A percentile compares a stretch with the other conserved stretches of the same genome.
Conservation (phyloP, 2,888 invertebrate genomes). For the Xiphydria camelus region DNA sequence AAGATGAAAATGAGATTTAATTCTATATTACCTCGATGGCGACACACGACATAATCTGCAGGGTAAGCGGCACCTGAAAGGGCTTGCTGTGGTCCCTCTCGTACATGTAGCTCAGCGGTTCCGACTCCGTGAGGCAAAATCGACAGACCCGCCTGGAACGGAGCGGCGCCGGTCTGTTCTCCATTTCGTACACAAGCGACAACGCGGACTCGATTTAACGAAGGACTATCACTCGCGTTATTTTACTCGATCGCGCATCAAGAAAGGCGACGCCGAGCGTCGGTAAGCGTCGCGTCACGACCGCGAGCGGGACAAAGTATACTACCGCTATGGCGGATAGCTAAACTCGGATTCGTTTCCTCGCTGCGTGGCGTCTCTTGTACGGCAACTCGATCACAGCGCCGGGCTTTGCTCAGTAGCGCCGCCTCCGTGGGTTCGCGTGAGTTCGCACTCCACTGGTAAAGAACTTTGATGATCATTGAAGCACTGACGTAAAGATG, state of each 20-base stretch:
- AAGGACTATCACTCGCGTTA: conserved; percentile 17
- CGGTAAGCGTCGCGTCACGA: conserved; percentile 51
- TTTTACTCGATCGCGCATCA: conserved; percentile 26
- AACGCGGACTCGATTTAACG: conserved; percentile 12
- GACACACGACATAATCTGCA: conserved; percentile 78
- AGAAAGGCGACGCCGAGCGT: conserved; percentile 52
- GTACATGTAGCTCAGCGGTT: conserved; percentile 69
- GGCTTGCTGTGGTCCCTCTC: conserved; percentile 64
- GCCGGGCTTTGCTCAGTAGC: conserved; percentile 37
- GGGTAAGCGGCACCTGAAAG: conserved; percentile 67
- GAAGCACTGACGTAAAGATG: too few relatives aligned
- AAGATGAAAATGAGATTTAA: not conserved
- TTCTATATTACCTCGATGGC: conserved; percentile 72
- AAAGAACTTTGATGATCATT: too few relatives aligned
- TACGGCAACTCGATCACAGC: conserved; percentile 24
- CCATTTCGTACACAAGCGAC: conserved; percentile 55
- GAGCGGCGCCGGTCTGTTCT: conserved; percentile 65
- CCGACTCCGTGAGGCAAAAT: conserved; percentile 72
- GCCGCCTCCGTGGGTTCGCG: too few relatives aligned
- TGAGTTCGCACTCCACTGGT: too few relatives aligned
- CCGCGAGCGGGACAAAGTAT: conserved; percentile 40
- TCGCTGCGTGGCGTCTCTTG: conserved; percentile 35
- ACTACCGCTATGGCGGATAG: conserved; percentile 49
- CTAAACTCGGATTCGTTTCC: conserved; percentile 26
- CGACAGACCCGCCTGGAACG: conserved; percentile 71